Percentiles rank a stretch among this genome's conserved stretches.
phyloP scores from a whole-genome alignment of 2,797 vertebrate species.

The Epinephelus malabaricus region DNA sequence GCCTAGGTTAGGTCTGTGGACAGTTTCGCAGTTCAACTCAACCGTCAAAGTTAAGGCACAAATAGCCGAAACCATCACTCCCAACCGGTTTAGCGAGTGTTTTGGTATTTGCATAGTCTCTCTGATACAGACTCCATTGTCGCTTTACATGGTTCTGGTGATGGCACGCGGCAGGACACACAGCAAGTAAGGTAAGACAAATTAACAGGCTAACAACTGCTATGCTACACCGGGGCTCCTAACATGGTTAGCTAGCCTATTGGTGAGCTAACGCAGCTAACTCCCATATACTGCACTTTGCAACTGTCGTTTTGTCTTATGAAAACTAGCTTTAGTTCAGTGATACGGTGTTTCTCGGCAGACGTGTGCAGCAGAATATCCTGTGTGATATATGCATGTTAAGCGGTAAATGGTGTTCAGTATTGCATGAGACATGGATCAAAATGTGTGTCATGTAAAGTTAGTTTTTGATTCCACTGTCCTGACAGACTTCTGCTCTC shows the following conservation, averaged over 20 bases:
- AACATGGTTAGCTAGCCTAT: not conserved
- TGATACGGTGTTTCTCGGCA: too few relatives aligned
- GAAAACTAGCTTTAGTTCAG: too few relatives aligned
- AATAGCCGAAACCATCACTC: fast-evolving
- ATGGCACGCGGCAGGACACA: not conserved
- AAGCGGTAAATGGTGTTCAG: too few relatives aligned
- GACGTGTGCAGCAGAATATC: too few relatives aligned
- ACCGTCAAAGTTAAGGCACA: not conserved
- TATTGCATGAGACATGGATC: not conserved
- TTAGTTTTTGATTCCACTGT: not conserved
- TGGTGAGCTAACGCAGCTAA: not conserved
- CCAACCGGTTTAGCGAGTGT: fast-evolving
- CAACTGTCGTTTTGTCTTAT: not conserved
- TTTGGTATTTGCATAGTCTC: not conserved
- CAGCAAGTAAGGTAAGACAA: constrained; percentile 21
- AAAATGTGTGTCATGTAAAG: not conserved
- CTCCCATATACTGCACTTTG: not conserved
- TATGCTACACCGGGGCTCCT: not conserved
- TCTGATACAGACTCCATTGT: not conserved
- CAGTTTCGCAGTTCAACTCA: fast-evolving
- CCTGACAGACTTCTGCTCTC: not conserved
- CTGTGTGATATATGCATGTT: not conserved
- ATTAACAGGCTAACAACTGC: constrained; percentile 18
- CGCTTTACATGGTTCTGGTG: too few relatives aligned
- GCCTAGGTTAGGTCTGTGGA: not conserved